Base-by-base conservation (phyloP, 2,888 invertebrate genomes). In the Aphidoletes aphidimyza region DNA sequence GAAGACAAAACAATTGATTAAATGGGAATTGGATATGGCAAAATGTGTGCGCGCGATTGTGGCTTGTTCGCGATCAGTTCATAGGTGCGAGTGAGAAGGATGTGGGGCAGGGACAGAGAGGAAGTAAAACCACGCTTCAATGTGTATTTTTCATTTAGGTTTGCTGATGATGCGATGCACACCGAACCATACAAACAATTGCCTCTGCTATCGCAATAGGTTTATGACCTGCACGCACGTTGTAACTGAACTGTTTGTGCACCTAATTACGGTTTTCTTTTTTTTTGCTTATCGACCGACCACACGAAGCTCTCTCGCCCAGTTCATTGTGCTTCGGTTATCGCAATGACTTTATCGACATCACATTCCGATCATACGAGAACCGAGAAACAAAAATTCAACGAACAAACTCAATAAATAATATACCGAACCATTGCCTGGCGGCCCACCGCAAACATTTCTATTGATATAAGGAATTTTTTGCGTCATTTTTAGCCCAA, bases 1-100 rank as follows among this genome's bases (percentile, higher is more conserved):
- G 37, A 81, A 81, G 81, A 81, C 81, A 81, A 81, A 81, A 81
- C 81, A 81, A 81, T 81, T 81, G 81, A 81, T 81, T 37, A 81
- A 81, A 81, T 37, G 30, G 69, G 81, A 36, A 37, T 37, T 81
- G n/a, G 81, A 81, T 69, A 81, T 37, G 37, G 30, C n/a, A 81
- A 81, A 34, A 0, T 0, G 34, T 34, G 30, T 14, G 81, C n/a
- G n/a, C 19, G 37, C 37, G n/a, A 54, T 14, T 42, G n/a, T 11
- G 78, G 78, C 2, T n/a, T 14, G 81, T 11, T 8, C 19, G 37
- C 37, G n/a, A 54, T 14, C 14, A 2, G 5, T 34, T 34, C 2
- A n/a, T n/a, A n/a, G n/a, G n/a, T n/a, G n/a, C n/a, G n/a, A n/a
- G n/a, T n/a, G n/a, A n/a, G n/a, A n/a, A n/a, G n/a, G n/a, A n/a